These are phyloP conservation scores for Spinus olivaceus DNA, from an alignment of 2,797 vertebrate genomes.

Conservation along the genomic window DNA sequence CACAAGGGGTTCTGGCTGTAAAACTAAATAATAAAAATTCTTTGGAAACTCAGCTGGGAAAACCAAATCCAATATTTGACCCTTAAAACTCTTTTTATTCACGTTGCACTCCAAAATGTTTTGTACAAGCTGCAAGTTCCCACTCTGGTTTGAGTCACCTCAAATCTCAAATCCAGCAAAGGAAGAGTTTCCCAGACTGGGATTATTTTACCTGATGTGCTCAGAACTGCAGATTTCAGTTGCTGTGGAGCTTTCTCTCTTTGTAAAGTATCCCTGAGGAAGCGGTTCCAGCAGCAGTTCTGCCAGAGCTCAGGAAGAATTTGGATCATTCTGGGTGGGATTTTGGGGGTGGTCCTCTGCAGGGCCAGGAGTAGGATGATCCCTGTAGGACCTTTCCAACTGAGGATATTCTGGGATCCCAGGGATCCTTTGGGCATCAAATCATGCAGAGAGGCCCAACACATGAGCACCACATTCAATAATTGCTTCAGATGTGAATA, in stretches of 20 bases:
- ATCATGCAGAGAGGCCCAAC: not conserved
- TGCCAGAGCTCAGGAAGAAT: not conserved
- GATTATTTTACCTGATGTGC: not conserved
- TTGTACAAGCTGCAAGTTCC: not conserved
- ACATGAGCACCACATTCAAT: not conserved
- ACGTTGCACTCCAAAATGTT: not conserved
- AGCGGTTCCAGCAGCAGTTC: too few species aligned
- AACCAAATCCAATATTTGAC: not conserved
- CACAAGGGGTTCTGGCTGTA: not conserved
- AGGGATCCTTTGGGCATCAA: not conserved
- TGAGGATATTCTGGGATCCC: not conserved
- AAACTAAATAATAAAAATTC: not conserved
- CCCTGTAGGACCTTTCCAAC: accelerated
- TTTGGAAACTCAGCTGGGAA: not conserved
- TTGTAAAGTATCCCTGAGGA: accelerated
- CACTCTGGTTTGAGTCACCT: not conserved
- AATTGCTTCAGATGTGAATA: not conserved
- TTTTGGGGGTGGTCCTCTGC: not conserved
- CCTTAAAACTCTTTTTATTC: not conserved
- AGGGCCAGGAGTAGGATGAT: not conserved
- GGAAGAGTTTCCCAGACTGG: not conserved
- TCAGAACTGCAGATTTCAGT: not conserved
- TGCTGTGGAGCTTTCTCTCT: not conserved
- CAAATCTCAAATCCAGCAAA: not conserved
- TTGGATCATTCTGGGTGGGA: not conserved